phyloP scores from a whole-genome alignment of 2,888 invertebrate genomes.

The Tethea ocularis region DNA sequence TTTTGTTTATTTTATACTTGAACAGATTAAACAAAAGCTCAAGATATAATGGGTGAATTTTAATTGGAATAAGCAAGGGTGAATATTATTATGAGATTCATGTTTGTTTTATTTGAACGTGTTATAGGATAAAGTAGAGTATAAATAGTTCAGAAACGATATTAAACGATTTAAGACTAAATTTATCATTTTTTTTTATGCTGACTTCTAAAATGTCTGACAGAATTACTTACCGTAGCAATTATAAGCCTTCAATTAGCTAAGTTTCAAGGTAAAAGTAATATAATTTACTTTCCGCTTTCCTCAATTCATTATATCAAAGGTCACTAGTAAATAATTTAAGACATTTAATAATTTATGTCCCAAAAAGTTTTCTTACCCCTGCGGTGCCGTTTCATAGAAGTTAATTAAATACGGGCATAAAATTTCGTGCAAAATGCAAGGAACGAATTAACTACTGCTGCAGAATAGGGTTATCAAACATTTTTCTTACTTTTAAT shows the following conservation, averaged over 20 bases:
- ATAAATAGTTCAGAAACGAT: too few relatives aligned
- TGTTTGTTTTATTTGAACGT: constrained; percentile 7
- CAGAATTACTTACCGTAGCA: not conserved
- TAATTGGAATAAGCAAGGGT: constrained; percentile 38
- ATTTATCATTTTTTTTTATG: too few relatives aligned
- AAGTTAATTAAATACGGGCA: constrained; percentile 68
- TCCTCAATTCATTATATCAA: not conserved
- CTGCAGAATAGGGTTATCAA: constrained; percentile 33
- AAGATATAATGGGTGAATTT: constrained; percentile 11
- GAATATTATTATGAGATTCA: constrained; percentile 20
- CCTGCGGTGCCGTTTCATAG: constrained; percentile 59
- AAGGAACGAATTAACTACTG: constrained; percentile 50
- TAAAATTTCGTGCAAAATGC: constrained; percentile 74
- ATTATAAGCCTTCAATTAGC: not conserved
- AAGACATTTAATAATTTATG: not conserved
- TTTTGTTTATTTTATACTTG: constrained; percentile 20
- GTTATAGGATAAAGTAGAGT: too few relatives aligned
- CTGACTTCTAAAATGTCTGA: too few relatives aligned
- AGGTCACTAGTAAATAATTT: not conserved
- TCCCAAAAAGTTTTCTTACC: constrained; percentile 46
- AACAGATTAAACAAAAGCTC: constrained; percentile 5
- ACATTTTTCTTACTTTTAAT: constrained; percentile 3
- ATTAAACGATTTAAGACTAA: too few relatives aligned
- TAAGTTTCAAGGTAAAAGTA: not conserved
- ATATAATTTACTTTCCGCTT: not conserved